Conservation (phyloP, 2,797 vertebrate species). For the Microtus agrestis region DNA sequence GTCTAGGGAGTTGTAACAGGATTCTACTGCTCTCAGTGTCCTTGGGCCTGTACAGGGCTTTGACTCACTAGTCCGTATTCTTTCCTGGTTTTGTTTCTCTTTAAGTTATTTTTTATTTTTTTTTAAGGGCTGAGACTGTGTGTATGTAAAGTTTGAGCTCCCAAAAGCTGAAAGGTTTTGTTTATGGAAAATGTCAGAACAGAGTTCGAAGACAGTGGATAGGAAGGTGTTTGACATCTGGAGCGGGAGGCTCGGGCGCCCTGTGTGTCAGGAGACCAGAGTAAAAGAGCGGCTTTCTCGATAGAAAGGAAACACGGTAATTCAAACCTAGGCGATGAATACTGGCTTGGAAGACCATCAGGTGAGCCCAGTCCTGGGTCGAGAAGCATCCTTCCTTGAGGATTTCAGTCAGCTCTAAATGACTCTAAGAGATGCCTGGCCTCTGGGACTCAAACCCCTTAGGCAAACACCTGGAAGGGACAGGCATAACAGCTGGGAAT, state of each 20-base stretch:
- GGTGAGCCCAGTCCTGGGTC: rapidly evolving
- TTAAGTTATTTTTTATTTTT: neutral
- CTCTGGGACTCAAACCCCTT: rapidly evolving
- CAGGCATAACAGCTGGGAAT: neutral
- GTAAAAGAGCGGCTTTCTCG: neutral
- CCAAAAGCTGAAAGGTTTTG: neutral
- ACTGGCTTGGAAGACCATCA: neutral
- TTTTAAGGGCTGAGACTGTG: neutral
- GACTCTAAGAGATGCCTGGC: neutral
- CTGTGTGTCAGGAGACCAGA: neutral
- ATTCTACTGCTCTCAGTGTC: too few relatives aligned
- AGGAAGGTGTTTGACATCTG: neutral
- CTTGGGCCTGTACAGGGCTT: neutral
- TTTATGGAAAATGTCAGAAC: neutral
- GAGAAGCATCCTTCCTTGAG: neutral
- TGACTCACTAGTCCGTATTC: neutral
- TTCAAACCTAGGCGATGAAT: neutral
- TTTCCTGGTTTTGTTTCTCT: neutral
- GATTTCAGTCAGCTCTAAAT: neutral
- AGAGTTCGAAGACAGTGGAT: neutral
- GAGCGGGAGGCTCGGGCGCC: neutral
- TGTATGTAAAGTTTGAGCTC: conserved; percentile 12
- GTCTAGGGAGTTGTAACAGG: neutral
- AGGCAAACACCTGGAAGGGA: neutral
- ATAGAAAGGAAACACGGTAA: neutral